Percentiles rank a stretch among this genome's conserved stretches.
Evolutionary conservation across 2,113 vertebrate species (phyloP).

Genomic region (Campylomormyrus numenius): DNA sequence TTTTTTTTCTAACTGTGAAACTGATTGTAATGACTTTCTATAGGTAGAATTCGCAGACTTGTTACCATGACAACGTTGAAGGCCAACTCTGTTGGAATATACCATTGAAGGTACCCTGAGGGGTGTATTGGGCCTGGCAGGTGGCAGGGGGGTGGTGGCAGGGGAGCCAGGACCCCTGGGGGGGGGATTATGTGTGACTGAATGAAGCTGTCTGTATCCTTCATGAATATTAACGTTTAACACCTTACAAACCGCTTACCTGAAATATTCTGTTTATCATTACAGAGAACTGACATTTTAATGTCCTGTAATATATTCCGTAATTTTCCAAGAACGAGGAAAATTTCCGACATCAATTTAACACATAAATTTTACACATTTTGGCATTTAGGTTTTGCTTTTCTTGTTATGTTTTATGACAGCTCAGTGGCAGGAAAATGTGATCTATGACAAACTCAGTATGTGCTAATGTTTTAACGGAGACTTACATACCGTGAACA

Average conservation of each 20-base stretch:
- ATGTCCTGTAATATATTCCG: background rate
- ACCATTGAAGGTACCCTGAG: slow-evolving; percentile 46
- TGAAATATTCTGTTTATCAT: background rate
- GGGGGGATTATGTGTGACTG: slow-evolving; percentile 13
- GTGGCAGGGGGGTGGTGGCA: slow-evolving; percentile 34
- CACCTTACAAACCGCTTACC: background rate
- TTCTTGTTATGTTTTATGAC: background rate
- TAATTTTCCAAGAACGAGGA: background rate
- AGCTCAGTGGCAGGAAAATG: background rate
- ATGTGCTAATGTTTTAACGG: background rate
- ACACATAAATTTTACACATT: background rate
- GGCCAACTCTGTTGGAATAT: slow-evolving; percentile 52
- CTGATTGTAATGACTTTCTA: slow-evolving; percentile 57
- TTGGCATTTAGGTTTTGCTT: background rate
- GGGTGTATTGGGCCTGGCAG: slow-evolving; percentile 28
- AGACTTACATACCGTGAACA: background rate
- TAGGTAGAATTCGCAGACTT: slow-evolving; percentile 44
- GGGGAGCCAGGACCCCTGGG: slow-evolving; percentile 33
- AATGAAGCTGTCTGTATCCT: background rate
- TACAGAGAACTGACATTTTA: background rate
- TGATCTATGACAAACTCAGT: background rate
- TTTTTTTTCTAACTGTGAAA: slow-evolving; percentile 34
- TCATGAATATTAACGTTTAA: background rate
- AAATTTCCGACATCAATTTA: background rate
- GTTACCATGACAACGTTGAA: slow-evolving; percentile 67